Evolutionary conservation across 2,113 vertebrate species (phyloP).

Genomic region (Hippoglossus stenolepis): DNA sequence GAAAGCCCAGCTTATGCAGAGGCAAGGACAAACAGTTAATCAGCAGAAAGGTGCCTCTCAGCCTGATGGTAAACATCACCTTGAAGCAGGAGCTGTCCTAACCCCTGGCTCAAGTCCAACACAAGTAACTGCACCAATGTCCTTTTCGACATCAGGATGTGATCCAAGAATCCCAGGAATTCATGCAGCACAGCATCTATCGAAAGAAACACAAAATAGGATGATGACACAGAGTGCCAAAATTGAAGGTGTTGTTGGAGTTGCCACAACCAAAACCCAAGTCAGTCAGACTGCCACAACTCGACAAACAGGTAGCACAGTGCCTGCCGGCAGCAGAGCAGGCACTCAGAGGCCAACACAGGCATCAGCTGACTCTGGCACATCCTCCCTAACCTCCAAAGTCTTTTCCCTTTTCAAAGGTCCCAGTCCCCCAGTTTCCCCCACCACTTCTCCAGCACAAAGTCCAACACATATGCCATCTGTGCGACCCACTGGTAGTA

Average conservation of each 20-base stretch:
- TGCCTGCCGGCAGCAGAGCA: conserved; percentile 54
- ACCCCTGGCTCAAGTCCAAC: conserved; percentile 97
- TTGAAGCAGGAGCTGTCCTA: conserved; percentile 89
- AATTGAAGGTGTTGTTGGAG: conserved; percentile 79
- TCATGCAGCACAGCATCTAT: conserved; percentile 91
- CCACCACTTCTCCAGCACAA: conserved; percentile 88
- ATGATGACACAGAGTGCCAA: conserved; percentile 87
- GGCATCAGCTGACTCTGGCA: conserved; percentile 76
- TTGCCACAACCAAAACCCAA: conserved; percentile 74
- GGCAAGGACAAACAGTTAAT: conserved; percentile 76
- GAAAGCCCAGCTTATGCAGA: conserved; percentile 95
- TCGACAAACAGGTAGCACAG: conserved; percentile 56
- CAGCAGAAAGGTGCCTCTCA: conserved; percentile 77
- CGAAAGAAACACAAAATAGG: conserved; percentile 89
- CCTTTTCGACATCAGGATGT: conserved; percentile 83
- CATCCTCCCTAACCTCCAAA: conserved; percentile 80
- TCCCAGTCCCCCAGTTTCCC: conserved; percentile 90
- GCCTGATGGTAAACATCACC: conserved; percentile 85
- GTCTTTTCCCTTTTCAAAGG: conserved; percentile 88
- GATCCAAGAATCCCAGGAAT: conserved; percentile 88
- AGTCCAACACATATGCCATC: conserved; percentile 85
- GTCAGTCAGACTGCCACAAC: conserved; percentile 65
- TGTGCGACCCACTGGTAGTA: conserved; percentile 48
- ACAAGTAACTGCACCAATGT: conserved; percentile 90
- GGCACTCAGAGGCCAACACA: conserved; percentile 55